Conservation (phyloP, 2,797 vertebrate genomes). For the Epinephelus coioides region DNA sequence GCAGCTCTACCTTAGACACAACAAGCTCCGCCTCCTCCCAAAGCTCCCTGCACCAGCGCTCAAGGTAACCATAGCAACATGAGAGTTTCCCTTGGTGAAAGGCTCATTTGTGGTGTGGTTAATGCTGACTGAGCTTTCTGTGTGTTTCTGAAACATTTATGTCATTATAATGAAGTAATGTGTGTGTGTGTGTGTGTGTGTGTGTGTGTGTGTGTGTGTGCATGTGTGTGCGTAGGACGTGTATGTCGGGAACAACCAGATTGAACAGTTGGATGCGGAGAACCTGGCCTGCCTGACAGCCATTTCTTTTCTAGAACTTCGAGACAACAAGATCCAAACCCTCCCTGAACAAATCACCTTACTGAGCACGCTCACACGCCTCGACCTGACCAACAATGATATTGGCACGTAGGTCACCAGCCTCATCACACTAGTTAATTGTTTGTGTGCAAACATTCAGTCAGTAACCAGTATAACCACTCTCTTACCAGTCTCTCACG, state of each 20-base stretch:
- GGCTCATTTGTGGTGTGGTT: neutral
- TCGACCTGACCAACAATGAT: conserved; percentile 88
- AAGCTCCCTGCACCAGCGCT: conserved; percentile 61
- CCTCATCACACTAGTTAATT: neutral
- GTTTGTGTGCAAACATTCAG: neutral
- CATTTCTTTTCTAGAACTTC: conserved; percentile 89
- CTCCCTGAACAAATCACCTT: conserved; percentile 88
- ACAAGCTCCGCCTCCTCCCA: conserved; percentile 83
- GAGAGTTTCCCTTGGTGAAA: neutral
- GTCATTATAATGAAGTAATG: neutral
- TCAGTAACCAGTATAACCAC: neutral
- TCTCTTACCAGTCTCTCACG: neutral
- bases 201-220: conserved; percentile 5
- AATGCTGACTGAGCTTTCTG: neutral
- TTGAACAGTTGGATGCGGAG: conserved; percentile 85
- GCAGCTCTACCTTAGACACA: conserved; percentile 90
- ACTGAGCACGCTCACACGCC: conserved; percentile 88
- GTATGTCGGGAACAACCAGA: conserved; percentile 87
- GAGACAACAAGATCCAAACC: conserved; percentile 90
- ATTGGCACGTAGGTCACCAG: conserved; percentile 70
- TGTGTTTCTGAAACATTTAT: neutral
- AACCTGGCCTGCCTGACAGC: conserved; percentile 85
- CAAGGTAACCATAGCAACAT: conserved; percentile 61
- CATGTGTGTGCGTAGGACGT: conserved; percentile 65
- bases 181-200: no score